Percentiles rank a stretch among this genome's conserved stretches.
These are phyloP conservation scores for Tribolium castaneum DNA, from an alignment of 1,140 invertebrate species.

Conservation along the genomic window DNA sequence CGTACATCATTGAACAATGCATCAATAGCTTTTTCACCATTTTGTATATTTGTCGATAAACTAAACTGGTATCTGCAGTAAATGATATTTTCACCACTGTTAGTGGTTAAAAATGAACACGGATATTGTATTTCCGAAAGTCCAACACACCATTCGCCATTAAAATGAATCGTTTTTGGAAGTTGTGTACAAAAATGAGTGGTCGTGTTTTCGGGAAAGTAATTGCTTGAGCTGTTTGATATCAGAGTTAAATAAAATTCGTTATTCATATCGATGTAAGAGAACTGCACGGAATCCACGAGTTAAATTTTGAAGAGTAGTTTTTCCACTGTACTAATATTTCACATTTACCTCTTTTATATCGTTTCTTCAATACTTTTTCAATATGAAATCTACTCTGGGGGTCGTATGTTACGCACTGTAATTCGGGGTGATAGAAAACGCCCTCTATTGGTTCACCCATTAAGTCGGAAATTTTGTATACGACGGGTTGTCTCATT, in stretches of 20 bases:
- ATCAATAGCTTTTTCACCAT: too few relatives aligned
- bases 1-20: too few relatives aligned
- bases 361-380: neutral
- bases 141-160: constrained; percentile 15
- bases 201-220: constrained; percentile 7
- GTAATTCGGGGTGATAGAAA: constrained; percentile 49
- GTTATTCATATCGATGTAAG: neutral
- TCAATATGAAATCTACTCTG: neutral
- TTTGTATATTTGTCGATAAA: too few relatives aligned
- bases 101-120: neutral
- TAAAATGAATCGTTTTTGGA: constrained; percentile 2
- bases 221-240: neutral
- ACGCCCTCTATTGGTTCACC: constrained; percentile 54
- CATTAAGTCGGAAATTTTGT: constrained; percentile 57
- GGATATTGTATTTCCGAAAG: constrained; percentile 23
- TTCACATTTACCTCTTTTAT: constrained; percentile 6
- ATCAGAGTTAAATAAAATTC: constrained; percentile 18
- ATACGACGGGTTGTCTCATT: constrained; percentile 51
- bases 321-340: constrained; percentile 27
- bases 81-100: constrained; percentile 7
- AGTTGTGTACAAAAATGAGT: constrained; percentile 12
- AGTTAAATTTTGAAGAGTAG: constrained; percentile 12
- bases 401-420: neutral
- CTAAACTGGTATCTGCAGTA: neutral
- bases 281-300: neutral